A percentile compares a stretch with the other conserved stretches of the same genome.
These are phyloP conservation scores for Ctenodactylus gundi DNA, from an alignment of 2,113 vertebrate genomes.

Conservation along the genomic window DNA sequence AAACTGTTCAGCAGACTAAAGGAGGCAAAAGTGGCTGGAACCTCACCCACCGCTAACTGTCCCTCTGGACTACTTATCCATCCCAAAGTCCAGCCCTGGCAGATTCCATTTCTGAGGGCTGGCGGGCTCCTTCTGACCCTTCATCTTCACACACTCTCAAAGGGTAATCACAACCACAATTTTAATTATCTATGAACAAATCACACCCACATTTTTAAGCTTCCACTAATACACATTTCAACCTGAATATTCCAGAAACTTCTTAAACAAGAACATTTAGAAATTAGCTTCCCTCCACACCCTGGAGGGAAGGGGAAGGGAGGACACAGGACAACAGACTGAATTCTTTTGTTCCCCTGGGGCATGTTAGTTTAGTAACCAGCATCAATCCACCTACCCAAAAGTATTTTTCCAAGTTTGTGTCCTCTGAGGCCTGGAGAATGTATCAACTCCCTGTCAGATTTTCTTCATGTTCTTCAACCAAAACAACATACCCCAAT, in stretches of 20 bases:
- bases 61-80: background rate
- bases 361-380: background rate
- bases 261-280: background rate
- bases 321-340: too few species aligned
- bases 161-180: background rate
- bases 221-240: background rate
- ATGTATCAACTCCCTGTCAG: background rate
- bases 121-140: too few species aligned
- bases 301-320: too few species aligned
- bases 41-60: background rate
- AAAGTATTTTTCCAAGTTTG: background rate
- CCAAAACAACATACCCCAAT: background rate
- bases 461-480: background rate
- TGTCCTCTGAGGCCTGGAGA: background rate
- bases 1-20: background rate
- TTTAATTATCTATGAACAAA: background rate
- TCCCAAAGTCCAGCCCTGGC: background rate
- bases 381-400: background rate
- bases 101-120: background rate
- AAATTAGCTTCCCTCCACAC: background rate
- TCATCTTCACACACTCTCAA: background rate
- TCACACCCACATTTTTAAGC: background rate
- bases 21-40: background rate
- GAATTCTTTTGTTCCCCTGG: background rate
- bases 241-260: background rate